Evolutionary conservation across 2,797 vertebrate genomes (phyloP).

Genomic region (Muraenolepis orangiensis): DNA sequence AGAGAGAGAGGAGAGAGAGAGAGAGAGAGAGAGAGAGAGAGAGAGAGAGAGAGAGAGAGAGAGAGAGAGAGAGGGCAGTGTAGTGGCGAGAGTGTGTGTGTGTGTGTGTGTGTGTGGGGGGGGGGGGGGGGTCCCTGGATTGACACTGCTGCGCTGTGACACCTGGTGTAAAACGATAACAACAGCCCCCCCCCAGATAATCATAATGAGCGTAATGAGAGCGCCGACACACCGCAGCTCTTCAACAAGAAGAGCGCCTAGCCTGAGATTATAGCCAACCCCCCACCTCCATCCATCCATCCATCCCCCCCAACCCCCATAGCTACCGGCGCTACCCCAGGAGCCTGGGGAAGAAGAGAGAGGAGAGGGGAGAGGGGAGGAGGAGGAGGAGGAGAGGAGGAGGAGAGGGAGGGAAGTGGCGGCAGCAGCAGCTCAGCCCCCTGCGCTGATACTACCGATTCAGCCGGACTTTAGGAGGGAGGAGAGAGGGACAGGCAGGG

Average conservation of each 20-base stretch:
- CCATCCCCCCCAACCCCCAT: not conserved
- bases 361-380: not conserved
- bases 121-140: not conserved
- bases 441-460: not conserved
- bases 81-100: not conserved
- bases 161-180: slow-evolving; percentile 76
- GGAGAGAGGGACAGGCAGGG: slow-evolving; percentile 35
- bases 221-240: slow-evolving; percentile 49
- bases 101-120: not conserved
- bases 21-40: too few relatives aligned
- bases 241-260: slow-evolving; percentile 39
- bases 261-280: slow-evolving; percentile 25
- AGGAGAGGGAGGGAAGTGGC: slow-evolving; percentile 31
- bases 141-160: slow-evolving; percentile 49
- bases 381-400: not conserved
- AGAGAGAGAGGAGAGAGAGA: slow-evolving; percentile 45
- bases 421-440: slow-evolving; percentile 9
- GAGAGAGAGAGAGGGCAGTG: not conserved
- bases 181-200: slow-evolving; percentile 61
- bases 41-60: slow-evolving; percentile 25
- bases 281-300: not conserved
- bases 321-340: not conserved
- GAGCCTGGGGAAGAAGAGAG: not conserved
- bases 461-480: not conserved
- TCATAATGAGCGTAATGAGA: slow-evolving; percentile 76